These are phyloP conservation scores for Craseonycteris thonglongyai DNA, from an alignment of 2,113 vertebrate species.

Conservation along the genomic window DNA sequence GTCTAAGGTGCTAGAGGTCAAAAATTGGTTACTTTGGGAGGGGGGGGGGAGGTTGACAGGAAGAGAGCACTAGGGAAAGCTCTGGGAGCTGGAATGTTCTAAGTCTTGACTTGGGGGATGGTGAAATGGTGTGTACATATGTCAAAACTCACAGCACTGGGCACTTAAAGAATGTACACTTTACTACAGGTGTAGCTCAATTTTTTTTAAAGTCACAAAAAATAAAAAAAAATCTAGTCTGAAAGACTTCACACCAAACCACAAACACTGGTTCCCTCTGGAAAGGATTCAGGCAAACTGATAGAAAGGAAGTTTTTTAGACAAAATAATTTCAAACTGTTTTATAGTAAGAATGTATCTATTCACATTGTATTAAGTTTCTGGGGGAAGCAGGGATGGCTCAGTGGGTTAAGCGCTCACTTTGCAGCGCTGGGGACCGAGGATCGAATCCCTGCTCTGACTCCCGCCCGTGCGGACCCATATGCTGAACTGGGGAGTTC, in stretches of 20 bases:
- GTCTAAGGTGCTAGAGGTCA: not conserved
- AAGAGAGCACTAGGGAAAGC: not conserved
- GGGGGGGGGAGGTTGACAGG: not conserved
- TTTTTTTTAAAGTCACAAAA: not conserved
- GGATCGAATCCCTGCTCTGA: too few relatives aligned
- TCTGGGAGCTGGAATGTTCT: not conserved
- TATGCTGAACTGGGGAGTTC: too few relatives aligned
- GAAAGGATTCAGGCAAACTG: not conserved
- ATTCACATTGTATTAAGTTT: not conserved
- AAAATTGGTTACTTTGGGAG: not conserved
- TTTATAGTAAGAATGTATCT: not conserved
- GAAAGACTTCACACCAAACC: not conserved
- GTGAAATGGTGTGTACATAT: fast-evolving
- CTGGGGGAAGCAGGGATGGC: too few relatives aligned
- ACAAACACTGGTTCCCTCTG: not conserved
- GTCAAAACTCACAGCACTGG: not conserved
- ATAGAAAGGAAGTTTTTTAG: not conserved
- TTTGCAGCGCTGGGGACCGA: too few relatives aligned
- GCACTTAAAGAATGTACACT: not conserved
- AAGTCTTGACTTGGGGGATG: not conserved
- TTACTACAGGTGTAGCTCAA: not conserved
- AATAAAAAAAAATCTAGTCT: not conserved
- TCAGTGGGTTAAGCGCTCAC: too few relatives aligned
- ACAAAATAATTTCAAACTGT: not conserved
- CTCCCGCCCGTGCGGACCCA: too few relatives aligned